phyloP scores from a whole-genome alignment of 2,797 vertebrate genomes.

The Notamacropus eugenii region DNA sequence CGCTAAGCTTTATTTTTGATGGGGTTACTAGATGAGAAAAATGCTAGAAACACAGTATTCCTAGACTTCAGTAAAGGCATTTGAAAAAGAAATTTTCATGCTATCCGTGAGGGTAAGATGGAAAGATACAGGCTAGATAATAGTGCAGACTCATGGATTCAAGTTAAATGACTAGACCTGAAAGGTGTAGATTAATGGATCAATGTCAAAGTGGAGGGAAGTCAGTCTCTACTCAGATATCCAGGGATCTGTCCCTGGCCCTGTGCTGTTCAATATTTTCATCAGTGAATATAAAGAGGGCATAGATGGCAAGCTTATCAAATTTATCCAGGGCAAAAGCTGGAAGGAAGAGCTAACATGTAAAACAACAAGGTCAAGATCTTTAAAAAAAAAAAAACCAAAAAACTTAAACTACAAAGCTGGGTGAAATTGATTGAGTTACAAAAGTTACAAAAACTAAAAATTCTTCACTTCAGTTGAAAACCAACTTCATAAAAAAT shows the following conservation, averaged over 20 bases:
- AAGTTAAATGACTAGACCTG: neutral
- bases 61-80: neutral
- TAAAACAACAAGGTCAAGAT: neutral
- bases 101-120: neutral
- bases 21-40: neutral
- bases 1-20: neutral
- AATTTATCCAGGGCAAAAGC: neutral
- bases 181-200: neutral
- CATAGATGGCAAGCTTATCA: neutral
- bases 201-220: neutral
- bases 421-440: neutral
- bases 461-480: neutral
- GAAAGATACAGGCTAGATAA: neutral
- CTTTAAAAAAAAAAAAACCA: neutral
- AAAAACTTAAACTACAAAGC: neutral
- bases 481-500: neutral
- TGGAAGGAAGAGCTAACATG: neutral
- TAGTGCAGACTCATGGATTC: neutral
- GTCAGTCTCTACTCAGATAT: neutral
- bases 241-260: neutral
- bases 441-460: neutral
- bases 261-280: neutral
- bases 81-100: neutral
- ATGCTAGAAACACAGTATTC: neutral
- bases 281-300: neutral